Percentiles rank a stretch among this genome's conserved stretches.
Evolutionary conservation across 2,888 invertebrate species (phyloP).

Genomic region (Amblyjoppa fuscipennis): DNA sequence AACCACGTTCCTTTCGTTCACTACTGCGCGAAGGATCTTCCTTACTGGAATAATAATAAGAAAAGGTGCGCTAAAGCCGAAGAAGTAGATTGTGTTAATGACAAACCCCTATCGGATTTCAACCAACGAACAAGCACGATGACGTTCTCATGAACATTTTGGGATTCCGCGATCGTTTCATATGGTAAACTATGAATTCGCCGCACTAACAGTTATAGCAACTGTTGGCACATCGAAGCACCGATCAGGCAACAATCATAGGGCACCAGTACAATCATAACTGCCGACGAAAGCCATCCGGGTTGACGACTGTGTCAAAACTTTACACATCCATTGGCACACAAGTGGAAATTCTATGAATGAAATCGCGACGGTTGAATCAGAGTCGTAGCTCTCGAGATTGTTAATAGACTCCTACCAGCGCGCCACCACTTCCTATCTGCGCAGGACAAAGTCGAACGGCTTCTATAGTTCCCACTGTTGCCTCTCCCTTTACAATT

Average conservation of each 20-base stretch:
- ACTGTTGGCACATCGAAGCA: neutral
- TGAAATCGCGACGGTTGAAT: conserved; percentile 20
- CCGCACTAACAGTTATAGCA: neutral
- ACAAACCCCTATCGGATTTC: neutral
- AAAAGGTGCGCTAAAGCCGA: conserved; percentile 48
- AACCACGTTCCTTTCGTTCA: conserved; percentile 44
- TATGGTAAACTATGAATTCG: conserved; percentile 22
- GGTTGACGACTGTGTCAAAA: conserved; percentile 23
- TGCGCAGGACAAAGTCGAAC: conserved; percentile 10
- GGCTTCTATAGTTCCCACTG: neutral
- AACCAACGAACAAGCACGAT: neutral
- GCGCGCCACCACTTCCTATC: conserved; percentile 36
- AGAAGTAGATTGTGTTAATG: conserved; percentile 38
- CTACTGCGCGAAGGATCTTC: conserved; percentile 61
- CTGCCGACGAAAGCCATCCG: neutral
- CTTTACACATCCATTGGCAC: conserved; percentile 24
- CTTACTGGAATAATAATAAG: conserved; percentile 46
- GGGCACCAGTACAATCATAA: too few species aligned
- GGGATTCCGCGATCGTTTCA: conserved; percentile 32
- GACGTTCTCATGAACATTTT: conserved; percentile 42
- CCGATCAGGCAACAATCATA: neutral
- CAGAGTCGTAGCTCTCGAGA: neutral
- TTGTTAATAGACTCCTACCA: conserved; percentile 14
- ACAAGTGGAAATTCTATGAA: conserved; percentile 18
- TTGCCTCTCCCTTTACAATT: conserved; percentile 34